phyloP scores from a whole-genome alignment of 2,113 vertebrate species.

The Microcebus tavaratra region DNA sequence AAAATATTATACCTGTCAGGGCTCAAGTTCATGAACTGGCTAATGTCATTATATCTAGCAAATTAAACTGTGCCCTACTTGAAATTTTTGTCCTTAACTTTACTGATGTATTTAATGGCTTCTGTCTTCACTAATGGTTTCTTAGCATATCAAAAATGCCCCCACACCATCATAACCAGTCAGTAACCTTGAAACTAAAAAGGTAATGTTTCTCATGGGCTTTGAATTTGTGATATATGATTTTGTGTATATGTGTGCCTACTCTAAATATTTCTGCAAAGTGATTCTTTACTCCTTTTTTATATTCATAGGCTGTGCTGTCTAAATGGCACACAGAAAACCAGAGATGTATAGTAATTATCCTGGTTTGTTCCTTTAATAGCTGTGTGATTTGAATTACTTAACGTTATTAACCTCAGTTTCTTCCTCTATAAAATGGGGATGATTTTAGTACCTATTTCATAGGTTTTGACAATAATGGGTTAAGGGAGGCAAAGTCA shows the following conservation, averaged over 20 bases:
- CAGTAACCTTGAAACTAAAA: constrained; percentile 29
- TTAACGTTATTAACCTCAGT: constrained; percentile 14
- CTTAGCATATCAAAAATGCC: neutral
- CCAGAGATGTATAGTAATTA: neutral
- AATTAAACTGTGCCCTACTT: neutral
- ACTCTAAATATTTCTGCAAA: constrained; percentile 12
- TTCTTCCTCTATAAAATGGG: neutral
- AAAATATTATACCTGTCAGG: neutral
- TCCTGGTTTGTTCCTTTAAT: neutral
- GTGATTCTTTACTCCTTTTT: constrained; percentile 13
- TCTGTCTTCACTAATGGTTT: constrained; percentile 41
- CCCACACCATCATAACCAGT: neutral
- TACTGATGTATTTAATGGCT: constrained; percentile 30
- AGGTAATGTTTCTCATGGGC: neutral
- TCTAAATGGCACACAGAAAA: neutral
- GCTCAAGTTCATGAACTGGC: constrained; percentile 11
- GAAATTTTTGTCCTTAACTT: constrained; percentile 21
- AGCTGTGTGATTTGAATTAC: neutral
- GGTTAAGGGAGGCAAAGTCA: neutral
- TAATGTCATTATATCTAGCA: constrained; percentile 11
- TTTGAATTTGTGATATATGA: constrained; percentile 13
- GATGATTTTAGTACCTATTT: neutral
- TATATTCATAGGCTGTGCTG: neutral
- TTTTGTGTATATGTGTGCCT: neutral
- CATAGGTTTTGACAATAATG: constrained; percentile 20